Evolutionary conservation across 2,797 vertebrate species (phyloP).

Genomic region (Acanthurus tractus): DNA sequence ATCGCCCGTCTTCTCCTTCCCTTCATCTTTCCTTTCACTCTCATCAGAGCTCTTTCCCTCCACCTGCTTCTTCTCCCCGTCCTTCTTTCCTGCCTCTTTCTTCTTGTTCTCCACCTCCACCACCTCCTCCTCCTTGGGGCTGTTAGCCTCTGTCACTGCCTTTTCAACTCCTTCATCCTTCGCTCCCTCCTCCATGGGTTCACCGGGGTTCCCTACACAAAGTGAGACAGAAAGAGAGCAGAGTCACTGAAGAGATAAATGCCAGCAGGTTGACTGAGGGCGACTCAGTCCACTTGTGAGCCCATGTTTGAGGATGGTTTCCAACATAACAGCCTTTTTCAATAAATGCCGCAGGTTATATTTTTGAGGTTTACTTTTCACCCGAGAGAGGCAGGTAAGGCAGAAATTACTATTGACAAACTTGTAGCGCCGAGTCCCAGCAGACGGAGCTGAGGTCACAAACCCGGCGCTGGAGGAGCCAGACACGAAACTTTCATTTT

Average conservation of each 20-base stretch:
- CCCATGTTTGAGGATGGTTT: constrained; percentile 56
- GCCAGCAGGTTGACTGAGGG: constrained; percentile 61
- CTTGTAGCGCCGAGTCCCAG: constrained; percentile 19
- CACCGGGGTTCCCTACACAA: constrained; percentile 54
- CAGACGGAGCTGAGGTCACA: constrained; percentile 33
- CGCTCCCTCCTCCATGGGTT: constrained; percentile 76
- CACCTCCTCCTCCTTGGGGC: constrained; percentile 38
- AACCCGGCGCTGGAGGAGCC: constrained; percentile 20
- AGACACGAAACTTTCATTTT: constrained; percentile 59
- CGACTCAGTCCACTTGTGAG: constrained; percentile 31
- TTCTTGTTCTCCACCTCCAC: constrained; percentile 50
- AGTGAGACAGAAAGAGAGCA: constrained; percentile 49
- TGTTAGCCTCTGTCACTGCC: constrained; percentile 48
- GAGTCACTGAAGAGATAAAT: constrained; percentile 68
- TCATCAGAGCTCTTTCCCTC: constrained; percentile 47
- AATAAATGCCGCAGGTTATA: constrained; percentile 60
- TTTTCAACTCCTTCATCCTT: constrained; percentile 66
- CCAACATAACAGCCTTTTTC: constrained; percentile 44
- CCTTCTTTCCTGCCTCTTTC: constrained; percentile 5
- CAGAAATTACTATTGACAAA: constrained; percentile 62
- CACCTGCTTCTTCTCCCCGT: constrained; percentile 36
- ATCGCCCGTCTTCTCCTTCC: constrained; percentile 58
- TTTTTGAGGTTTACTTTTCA: constrained; percentile 59
- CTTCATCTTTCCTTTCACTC: constrained; percentile 59
- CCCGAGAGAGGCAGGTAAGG: constrained; percentile 21